Evolutionary conservation across 2,888 invertebrate genomes (phyloP).

Genomic region (Dicranocentrus wangi): DNA sequence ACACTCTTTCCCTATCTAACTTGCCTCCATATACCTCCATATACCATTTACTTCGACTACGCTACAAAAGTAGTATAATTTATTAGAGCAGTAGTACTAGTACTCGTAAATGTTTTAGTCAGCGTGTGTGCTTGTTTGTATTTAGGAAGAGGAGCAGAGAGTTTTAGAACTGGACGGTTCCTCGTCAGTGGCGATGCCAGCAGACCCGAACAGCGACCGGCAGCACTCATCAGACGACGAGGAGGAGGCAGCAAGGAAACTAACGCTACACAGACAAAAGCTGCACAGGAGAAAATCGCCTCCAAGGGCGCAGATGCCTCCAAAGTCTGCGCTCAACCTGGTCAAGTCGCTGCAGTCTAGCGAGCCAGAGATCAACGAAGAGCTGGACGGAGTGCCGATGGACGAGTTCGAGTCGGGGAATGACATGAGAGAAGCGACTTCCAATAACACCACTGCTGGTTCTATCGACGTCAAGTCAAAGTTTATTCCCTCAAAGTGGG

Average conservation of each 20-base stretch:
- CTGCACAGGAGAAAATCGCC: slow-evolving; percentile 64
- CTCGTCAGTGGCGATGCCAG: neutral
- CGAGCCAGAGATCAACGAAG: slow-evolving; percentile 78
- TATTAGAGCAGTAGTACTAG: too few species aligned
- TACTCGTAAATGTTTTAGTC: too few species aligned
- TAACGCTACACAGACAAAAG: slow-evolving; percentile 34
- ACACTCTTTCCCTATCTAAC: too few species aligned
- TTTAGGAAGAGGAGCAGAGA: slow-evolving; percentile 10
- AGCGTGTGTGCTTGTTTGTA: too few species aligned
- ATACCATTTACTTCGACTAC: too few species aligned
- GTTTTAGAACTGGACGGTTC: neutral
- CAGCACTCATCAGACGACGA: slow-evolving; percentile 70
- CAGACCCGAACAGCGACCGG: neutral
- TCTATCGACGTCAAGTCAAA: neutral
- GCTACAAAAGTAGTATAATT: too few species aligned
- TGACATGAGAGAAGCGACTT: too few species aligned
- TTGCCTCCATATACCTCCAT: too few species aligned
- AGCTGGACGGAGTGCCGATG: slow-evolving; percentile 82
- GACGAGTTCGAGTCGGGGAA: slow-evolving; percentile 74
- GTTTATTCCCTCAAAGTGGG: slow-evolving; percentile 96
- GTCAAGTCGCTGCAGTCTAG: slow-evolving; percentile 68
- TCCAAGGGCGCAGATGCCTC: slow-evolving; percentile 70
- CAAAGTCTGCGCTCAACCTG: slow-evolving; percentile 70
- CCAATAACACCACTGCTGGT: slow-evolving; percentile 1
- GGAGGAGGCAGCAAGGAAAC: slow-evolving; percentile 69